These are phyloP conservation scores for Perdita meconis DNA, from an alignment of 2,888 invertebrate genomes.

Conservation along the genomic window DNA sequence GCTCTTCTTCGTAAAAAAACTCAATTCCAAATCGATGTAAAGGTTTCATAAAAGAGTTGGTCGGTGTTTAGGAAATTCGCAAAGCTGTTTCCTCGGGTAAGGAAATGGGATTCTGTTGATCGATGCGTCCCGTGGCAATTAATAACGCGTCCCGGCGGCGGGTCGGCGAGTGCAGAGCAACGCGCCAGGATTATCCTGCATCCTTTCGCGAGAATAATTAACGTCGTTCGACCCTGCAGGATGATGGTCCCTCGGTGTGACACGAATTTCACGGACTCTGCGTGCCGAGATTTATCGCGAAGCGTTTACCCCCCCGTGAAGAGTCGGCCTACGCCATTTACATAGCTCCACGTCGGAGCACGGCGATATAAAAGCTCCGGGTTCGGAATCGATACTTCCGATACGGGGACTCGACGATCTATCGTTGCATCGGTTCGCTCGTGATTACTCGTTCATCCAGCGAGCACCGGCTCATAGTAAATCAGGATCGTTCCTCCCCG, in stretches of 20 bases:
- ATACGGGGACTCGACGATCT: slow-evolving; percentile 2
- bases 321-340: slow-evolving; percentile 21
- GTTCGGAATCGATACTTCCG: slow-evolving; percentile 23
- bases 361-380: slow-evolving; percentile 4
- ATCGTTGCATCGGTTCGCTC: slow-evolving; percentile 8
- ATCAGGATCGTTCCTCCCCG: slow-evolving; percentile 19
- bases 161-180: slow-evolving; percentile 30
- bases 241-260: slow-evolving; percentile 57
- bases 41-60: slow-evolving; percentile 11
- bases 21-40: too few relatives aligned
- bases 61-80: neutral
- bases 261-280: slow-evolving; percentile 53
- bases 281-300: slow-evolving; percentile 61
- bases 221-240: slow-evolving; percentile 43
- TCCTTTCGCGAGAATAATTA: slow-evolving; percentile 64
- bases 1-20: too few relatives aligned
- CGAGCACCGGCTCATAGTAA: neutral
- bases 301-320: slow-evolving; percentile 46
- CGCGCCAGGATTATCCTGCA: slow-evolving; percentile 45
- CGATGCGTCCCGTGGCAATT: slow-evolving; percentile 7
- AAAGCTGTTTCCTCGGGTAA: neutral
- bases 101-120: neutral
- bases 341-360: slow-evolving; percentile 7
- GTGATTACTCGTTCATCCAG: slow-evolving; percentile 9
- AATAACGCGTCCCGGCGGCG: slow-evolving; percentile 25